Base-by-base conservation (phyloP, 2,888 invertebrate genomes). In the Colostygia pectinataria region DNA sequence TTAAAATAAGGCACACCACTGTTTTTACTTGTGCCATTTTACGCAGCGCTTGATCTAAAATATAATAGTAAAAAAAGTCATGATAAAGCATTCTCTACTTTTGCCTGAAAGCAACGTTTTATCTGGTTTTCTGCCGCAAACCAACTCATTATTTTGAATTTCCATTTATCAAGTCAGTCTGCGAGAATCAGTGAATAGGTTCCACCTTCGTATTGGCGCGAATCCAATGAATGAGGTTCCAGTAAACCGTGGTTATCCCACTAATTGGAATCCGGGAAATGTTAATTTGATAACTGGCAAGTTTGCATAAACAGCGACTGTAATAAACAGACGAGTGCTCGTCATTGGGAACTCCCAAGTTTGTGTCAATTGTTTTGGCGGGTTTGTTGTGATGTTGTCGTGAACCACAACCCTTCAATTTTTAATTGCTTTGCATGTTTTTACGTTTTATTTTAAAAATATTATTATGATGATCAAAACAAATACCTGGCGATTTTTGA, bases 191-290 rank as follows among this genome's bases (percentile, higher is more conserved):
- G 41, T 63, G 61, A 64, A 63, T 61, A 48, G 47, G 50, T 47
- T 49, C 41, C 46, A 59, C 55, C 52, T 62, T 57, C 56, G 54
- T 59, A 53, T 57, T 53, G 61, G 50, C 54, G 65, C 60, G 64
- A 62, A 65, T 62, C 65, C 56, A 63, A 58, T 74, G 66, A 73
- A 74, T 69, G 52, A 48, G 55, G 63, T 61, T 61, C 43, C 61
- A 63, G 61, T 69, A 66, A 62, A 63, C 51, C 61, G 60, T 48
- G 63, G 60, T 62, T 72, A 63, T 67, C 62, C 56, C 65, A 62
- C 70, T 77, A 78, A 77, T 79, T 76, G 71, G 71, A 67, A 55
- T 57, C 64, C 56, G 61, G 65, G 64, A 68, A 70, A 66, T 71
- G 66, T 75, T 71, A 73, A 76, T 79, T 78, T 75, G 71, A 72